Conservation (phyloP, 2,797 vertebrate genomes). For the Sebastes vulpes region DNA sequence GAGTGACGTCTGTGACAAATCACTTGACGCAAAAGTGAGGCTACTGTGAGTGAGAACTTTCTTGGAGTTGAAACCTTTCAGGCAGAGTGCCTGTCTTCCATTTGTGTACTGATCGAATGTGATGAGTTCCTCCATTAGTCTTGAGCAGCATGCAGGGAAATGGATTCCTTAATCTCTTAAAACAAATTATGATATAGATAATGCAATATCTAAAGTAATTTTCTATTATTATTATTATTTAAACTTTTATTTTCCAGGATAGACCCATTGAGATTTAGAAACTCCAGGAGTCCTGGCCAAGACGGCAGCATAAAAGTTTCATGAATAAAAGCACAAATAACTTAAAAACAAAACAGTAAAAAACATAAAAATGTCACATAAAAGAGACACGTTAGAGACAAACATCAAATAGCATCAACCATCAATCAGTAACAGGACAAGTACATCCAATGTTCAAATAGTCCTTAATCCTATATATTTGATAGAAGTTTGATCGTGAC, state of each 20-base stretch:
- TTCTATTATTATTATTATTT: neutral
- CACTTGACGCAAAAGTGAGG: neutral
- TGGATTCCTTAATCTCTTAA: conserved; percentile 42
- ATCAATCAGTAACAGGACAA: neutral
- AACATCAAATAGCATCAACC: neutral
- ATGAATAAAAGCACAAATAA: neutral
- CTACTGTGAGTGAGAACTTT: conserved; percentile 3
- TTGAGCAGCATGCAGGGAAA: conserved; percentile 14
- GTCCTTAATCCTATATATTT: neutral
- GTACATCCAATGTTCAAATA: neutral
- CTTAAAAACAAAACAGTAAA: neutral
- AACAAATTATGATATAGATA: conserved; percentile 39
- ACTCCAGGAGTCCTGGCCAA: neutral
- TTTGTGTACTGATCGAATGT: neutral
- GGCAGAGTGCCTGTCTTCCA: neutral
- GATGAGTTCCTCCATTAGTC: conserved; percentile 36
- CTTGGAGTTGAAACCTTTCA: neutral
- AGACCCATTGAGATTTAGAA: neutral
- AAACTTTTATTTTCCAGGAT: neutral
- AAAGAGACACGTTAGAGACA: neutral
- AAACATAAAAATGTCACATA: neutral
- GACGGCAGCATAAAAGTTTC: neutral
- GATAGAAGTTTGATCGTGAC: conserved; percentile 25
- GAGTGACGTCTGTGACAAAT: neutral
- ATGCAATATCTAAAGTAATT: conserved; percentile 7